phyloP scores from a whole-genome alignment of 2,888 invertebrate genomes.

The Eupeodes latifasciatus region DNA sequence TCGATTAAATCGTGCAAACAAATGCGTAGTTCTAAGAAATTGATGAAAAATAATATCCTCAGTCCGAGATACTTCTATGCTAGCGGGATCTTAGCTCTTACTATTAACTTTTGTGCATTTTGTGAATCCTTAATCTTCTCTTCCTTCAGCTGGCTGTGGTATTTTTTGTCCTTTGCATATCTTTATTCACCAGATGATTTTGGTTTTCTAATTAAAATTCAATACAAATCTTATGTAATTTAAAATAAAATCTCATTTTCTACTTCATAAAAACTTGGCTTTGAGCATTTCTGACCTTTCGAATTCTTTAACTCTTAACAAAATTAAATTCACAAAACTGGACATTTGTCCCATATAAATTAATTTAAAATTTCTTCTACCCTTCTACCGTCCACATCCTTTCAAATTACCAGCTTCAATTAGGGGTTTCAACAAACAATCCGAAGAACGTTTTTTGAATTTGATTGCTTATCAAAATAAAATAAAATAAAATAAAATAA shows the following conservation, averaged over 20 bases:
- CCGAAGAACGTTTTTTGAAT: conserved; percentile 21
- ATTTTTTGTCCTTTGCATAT: neutral
- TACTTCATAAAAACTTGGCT: neutral
- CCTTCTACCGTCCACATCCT: neutral
- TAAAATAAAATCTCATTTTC: neutral
- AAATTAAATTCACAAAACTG: neutral
- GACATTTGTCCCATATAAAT: conserved; percentile 3
- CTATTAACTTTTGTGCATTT: neutral
- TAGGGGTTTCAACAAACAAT: conserved; percentile 6
- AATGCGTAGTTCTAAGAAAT: too few species aligned
- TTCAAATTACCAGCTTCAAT: neutral
- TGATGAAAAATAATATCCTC: too few species aligned
- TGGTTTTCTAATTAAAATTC: neutral
- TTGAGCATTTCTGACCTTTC: neutral
- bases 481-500: too few species aligned
- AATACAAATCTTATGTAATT: neutral
- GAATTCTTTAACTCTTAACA: neutral
- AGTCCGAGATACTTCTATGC: too few species aligned
- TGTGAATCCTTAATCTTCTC: neutral
- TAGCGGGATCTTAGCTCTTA: neutral
- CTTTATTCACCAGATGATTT: neutral
- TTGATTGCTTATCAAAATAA: conserved; percentile 31
- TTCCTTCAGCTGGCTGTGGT: neutral
- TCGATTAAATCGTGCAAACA: too few species aligned
- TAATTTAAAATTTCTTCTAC: conserved; percentile 11